Conservation (phyloP, 2,888 invertebrate species). For the Calliopum simillimum region DNA sequence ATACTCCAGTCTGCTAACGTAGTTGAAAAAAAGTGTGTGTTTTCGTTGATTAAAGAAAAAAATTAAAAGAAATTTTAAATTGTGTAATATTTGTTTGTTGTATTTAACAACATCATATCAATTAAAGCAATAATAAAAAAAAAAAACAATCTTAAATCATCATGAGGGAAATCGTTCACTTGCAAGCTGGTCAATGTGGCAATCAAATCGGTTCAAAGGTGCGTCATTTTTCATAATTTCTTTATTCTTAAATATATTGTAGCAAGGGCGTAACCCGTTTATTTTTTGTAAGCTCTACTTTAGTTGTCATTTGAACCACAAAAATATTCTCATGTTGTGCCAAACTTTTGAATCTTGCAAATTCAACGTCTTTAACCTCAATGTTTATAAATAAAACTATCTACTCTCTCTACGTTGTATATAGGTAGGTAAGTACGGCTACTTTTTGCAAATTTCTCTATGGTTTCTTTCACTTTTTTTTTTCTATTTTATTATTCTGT, state of each 20-base stretch:
- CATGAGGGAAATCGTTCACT: slow-evolving; percentile 93
- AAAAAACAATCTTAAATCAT: slow-evolving; percentile 45
- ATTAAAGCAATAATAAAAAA: background rate
- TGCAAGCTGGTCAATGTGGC: slow-evolving; percentile 91
- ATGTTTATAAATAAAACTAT: slow-evolving; percentile 26
- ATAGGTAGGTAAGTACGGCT: too few species aligned
- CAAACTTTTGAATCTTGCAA: background rate
- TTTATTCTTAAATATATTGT: background rate
- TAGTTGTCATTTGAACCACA: too few species aligned
- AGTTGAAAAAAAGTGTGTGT: too few species aligned
- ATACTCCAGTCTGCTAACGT: too few species aligned
- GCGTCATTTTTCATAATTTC: slow-evolving; percentile 42
- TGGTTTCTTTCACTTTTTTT: too few species aligned
- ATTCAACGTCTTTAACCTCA: slow-evolving; percentile 25
- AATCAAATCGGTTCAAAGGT: slow-evolving; percentile 95
- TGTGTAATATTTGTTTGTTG: background rate
- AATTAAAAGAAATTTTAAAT: background rate
- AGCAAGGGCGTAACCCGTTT: background rate
- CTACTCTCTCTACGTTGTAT: too few species aligned
- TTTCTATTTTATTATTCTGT: too few species aligned
- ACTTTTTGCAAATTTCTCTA: too few species aligned
- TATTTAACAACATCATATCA: background rate
- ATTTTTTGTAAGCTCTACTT: too few species aligned
- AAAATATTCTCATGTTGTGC: too few species aligned
- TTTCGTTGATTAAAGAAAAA: too few species aligned